A percentile compares a stretch with the other conserved stretches of the same genome.
These are phyloP conservation scores for Pandemis cinnamomeana DNA, from an alignment of 2,888 invertebrate species.

Conservation along the genomic window DNA sequence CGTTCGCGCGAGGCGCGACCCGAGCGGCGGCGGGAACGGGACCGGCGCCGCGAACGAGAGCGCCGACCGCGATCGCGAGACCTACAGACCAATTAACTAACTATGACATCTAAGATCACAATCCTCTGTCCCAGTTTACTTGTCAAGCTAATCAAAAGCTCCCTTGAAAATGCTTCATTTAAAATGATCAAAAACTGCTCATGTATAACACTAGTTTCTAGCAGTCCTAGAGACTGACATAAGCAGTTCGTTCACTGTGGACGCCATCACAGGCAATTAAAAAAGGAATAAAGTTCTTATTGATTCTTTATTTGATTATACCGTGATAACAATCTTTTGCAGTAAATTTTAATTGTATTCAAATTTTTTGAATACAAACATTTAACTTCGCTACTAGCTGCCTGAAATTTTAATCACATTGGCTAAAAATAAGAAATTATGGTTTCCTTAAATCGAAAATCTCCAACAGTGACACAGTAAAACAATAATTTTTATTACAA, in stretches of 20 bases:
- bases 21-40: constrained; percentile 71
- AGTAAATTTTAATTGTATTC: too few species aligned
- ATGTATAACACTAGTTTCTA: not conserved
- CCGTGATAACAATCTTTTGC: too few species aligned
- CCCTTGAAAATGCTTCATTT: not conserved
- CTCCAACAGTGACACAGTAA: not conserved
- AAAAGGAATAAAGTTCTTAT: too few species aligned
- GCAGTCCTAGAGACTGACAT: not conserved
- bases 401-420: not conserved
- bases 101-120: not conserved
- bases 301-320: too few species aligned
- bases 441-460: not conserved
- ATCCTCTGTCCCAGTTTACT: not conserved
- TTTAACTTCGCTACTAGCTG: not conserved
- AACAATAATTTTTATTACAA: not conserved
- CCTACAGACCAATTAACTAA: constrained; percentile 48
- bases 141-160: not conserved
- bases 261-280: not conserved
- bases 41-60: constrained; percentile 74
- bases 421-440: not conserved
- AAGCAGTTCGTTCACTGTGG: not conserved
- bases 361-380: too few species aligned
- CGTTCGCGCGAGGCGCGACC: constrained; percentile 72
- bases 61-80: constrained; percentile 72
- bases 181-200: not conserved